A percentile compares a stretch with the other conserved stretches of the same genome.
Evolutionary conservation across 2,888 invertebrate species (phyloP).

Genomic region (Thumatha senex): DNA sequence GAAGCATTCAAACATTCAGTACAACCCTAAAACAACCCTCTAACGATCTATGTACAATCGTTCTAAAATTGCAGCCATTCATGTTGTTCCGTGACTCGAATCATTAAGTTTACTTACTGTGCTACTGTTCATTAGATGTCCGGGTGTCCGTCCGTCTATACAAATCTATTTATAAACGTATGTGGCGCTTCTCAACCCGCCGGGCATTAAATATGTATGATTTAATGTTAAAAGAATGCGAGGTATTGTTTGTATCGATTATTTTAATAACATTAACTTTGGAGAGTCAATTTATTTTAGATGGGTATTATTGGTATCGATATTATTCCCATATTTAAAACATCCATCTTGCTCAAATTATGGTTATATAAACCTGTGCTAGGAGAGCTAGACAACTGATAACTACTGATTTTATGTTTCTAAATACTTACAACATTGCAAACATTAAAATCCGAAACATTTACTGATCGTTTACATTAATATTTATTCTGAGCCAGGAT

Average conservation of each 20-base stretch:
- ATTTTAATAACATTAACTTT: conserved; percentile 17
- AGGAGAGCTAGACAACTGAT: too few species aligned
- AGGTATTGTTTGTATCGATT: conserved; percentile 27
- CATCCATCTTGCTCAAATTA: too few species aligned
- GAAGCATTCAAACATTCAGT: conserved; percentile 22
- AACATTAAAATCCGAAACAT: too few species aligned
- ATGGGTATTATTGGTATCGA: too few species aligned
- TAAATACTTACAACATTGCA: too few species aligned
- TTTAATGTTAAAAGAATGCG: conserved; percentile 21
- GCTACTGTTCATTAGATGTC: neutral
- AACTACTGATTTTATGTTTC: too few species aligned
- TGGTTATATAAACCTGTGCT: too few species aligned
- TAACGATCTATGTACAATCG: conserved; percentile 33
- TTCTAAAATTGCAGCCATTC: conserved; percentile 37
- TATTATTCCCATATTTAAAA: too few species aligned
- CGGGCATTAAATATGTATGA: conserved; percentile 5
- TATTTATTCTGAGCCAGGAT: too few species aligned
- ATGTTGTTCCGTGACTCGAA: conserved; percentile 44
- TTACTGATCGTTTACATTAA: too few species aligned
- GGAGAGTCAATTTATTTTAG: too few species aligned
- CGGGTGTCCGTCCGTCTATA: conserved; percentile 8
- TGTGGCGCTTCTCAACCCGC: conserved; percentile 8
- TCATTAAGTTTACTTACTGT: conserved; percentile 38
- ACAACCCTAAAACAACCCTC: conserved; percentile 25
- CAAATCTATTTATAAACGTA: conserved; percentile 24